Evolutionary conservation across 2,888 invertebrate species (phyloP).

Genomic region (Cephus runcator): DNA sequence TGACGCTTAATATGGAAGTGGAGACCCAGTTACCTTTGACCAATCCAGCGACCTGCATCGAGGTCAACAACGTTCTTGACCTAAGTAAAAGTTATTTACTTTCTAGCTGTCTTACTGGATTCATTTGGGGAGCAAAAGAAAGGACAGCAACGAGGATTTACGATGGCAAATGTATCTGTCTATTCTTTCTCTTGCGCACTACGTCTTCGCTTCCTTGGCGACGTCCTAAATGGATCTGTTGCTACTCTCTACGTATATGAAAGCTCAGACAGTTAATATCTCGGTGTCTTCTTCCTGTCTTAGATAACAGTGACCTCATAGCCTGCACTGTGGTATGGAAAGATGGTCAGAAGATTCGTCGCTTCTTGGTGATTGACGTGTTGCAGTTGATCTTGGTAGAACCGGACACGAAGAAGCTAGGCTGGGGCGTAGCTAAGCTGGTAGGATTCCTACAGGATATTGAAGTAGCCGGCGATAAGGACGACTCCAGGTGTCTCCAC

Average conservation of each 20-base stretch:
- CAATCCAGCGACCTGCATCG: constrained; percentile 87
- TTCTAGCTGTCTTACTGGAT: constrained; percentile 12
- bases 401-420: constrained; percentile 92
- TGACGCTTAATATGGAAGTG: constrained; percentile 81
- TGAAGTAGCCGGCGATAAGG: constrained; percentile 93
- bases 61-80: constrained; percentile 94
- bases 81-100: constrained; percentile 76
- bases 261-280: neutral
- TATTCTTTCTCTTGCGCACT: neutral
- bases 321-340: constrained; percentile 94
- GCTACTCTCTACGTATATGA: neutral
- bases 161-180: neutral
- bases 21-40: constrained; percentile 92
- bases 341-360: constrained; percentile 87
- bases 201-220: neutral
- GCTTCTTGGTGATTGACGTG: constrained; percentile 97
- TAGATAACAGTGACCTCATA: constrained; percentile 97
- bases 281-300: constrained; percentile 42
- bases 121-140: neutral
- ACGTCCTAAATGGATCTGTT: neutral
- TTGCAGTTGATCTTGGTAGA: constrained; percentile 97
- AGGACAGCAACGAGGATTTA: neutral
- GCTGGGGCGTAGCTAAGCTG: constrained; percentile 98
- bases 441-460: constrained; percentile 96
- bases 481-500: constrained; percentile 94